Conservation (phyloP, 2,113 vertebrate genomes). For the Urocitellus parryii region DNA sequence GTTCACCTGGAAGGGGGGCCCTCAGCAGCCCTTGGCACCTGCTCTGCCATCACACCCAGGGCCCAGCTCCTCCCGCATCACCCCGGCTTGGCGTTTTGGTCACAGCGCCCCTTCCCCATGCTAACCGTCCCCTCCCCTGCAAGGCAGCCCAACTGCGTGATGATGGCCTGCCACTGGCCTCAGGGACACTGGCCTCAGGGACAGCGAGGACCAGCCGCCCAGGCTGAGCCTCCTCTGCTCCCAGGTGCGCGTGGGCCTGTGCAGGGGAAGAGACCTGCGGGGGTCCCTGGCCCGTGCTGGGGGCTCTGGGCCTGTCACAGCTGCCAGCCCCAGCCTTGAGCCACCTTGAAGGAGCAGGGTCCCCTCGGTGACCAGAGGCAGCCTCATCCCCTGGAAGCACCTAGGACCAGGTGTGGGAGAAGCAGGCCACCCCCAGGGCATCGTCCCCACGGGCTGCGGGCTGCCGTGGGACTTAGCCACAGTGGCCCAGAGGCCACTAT, state of each 20-base stretch:
- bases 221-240: rapidly evolving
- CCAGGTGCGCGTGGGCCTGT: background rate
- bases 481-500: background rate
- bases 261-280: too few species aligned
- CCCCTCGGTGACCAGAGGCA: background rate
- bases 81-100: too few species aligned
- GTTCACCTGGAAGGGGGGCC: background rate
- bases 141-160: too few species aligned
- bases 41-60: background rate
- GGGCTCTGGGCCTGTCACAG: background rate
- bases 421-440: background rate
- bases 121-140: too few species aligned
- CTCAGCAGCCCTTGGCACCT: background rate
- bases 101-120: too few species aligned
- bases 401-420: background rate
- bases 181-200: background rate
- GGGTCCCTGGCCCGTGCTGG: background rate
- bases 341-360: background rate
- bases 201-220: background rate
- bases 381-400: background rate
- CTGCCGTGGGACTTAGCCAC: too few species aligned
- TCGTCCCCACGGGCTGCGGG: too few species aligned
- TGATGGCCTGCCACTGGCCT: background rate
- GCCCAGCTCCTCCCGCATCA: rapidly evolving
- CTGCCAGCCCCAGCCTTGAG: background rate